These are phyloP conservation scores for Anguilla pacifica DNA, from an alignment of 2,797 vertebrate genomes.

Conservation along the genomic window DNA sequence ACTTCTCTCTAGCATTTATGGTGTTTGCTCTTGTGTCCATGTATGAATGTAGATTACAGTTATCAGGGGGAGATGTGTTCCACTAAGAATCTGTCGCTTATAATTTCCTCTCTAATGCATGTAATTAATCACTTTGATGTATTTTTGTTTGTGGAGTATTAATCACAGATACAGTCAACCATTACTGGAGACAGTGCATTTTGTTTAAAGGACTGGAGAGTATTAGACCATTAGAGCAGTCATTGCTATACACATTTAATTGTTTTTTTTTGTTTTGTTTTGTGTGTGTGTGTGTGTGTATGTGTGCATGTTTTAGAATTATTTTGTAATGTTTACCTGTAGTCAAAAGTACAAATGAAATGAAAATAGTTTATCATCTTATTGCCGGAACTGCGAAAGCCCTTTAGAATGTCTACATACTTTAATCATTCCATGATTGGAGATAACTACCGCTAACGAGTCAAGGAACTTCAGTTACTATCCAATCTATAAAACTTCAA, in stretches of 20 bases:
- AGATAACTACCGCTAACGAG: too few relatives aligned
- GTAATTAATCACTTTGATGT: slow-evolving; percentile 8
- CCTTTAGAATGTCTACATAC: background rate
- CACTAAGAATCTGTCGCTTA: background rate
- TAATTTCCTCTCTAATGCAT: background rate
- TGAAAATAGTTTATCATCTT: background rate
- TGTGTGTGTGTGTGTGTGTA: too few relatives aligned
- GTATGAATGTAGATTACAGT: background rate
- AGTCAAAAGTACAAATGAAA: too few relatives aligned
- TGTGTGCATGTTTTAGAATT: too few relatives aligned
- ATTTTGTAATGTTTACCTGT: too few relatives aligned
- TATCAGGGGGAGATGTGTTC: background rate
- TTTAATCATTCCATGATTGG: too few relatives aligned
- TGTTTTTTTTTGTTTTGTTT: background rate
- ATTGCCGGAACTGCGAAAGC: background rate
- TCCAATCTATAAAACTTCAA: background rate
- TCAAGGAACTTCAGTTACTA: too few relatives aligned
- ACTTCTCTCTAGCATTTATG: background rate
- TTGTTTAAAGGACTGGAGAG: background rate
- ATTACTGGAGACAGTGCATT: background rate
- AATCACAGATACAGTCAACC: background rate
- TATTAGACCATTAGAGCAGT: background rate
- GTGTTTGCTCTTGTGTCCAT: background rate
- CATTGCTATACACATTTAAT: background rate
- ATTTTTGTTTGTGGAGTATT: background rate